Evolutionary conservation across 2,797 vertebrate genomes (phyloP), one percentile per base, ranked within the genome.

Genomic region (Miichthys miiuy): DNA sequence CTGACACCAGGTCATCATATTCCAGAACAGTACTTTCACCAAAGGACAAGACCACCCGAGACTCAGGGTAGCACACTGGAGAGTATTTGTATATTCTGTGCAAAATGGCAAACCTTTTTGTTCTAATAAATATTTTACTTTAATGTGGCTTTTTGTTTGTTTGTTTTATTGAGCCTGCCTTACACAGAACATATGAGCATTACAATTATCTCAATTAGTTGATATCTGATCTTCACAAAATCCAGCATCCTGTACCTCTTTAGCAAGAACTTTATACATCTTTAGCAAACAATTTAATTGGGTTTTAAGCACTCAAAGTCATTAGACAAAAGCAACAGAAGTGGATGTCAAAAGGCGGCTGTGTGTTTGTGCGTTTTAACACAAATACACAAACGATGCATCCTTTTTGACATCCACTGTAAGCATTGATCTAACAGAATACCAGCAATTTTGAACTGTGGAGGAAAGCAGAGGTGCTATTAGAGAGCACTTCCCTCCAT

Each of bases 401-500:
- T 62, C 50, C 30, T 64, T 68, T 72, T 60, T 23, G 25, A 38
- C 47, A 20, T 60, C 30, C 10, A 73, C 64, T 50, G 41, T 47
- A 66, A 67, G 54, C 50, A 79, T 27, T 55, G 48, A 72, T 81
- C 68, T 27, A 47, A 81, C 68, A 25, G 69, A 61, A 88, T 62
- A 54, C 34, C 50, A 52, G 50, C 44, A 8, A 34, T 34, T 34
- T 34, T 34, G 30, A 66, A 68, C 73, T 18, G 34, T 52, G 46
- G 27, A 71, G 64, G 57, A 77, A 72, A 66, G 67, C 62, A 62
- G 77, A 73, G 77, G 58, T 88, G 84, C 90, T 84, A 81, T 91
- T 87, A 92, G 67, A 21, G 77, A 82, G 75, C 85, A 90, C 88
- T 93, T 91, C 56, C 87, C 77, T 91, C 92, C 92, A 93, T 94